Evolutionary conservation across 1,140 invertebrate genomes (phyloP).

Genomic region (Lerema accius): DNA sequence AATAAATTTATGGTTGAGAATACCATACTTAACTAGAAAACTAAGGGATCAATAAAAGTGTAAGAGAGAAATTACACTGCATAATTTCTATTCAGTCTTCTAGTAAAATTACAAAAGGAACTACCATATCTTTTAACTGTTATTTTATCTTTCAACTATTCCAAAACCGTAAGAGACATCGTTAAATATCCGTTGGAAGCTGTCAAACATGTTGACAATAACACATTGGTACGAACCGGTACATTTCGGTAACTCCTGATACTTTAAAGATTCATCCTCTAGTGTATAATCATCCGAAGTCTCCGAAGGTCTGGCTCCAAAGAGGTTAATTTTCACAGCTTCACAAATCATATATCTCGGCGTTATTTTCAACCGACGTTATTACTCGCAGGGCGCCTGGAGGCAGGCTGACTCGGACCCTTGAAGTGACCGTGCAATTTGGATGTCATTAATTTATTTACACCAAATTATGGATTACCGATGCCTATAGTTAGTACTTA

Average conservation of each 20-base stretch:
- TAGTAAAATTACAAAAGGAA: no score
- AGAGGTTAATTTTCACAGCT: slow-evolving; percentile 27
- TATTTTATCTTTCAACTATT: no score
- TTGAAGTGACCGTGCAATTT: slow-evolving; percentile 11
- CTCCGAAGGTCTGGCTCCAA: slow-evolving; percentile 12
- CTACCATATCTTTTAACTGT: no score
- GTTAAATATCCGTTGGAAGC: not conserved
- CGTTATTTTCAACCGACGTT: slow-evolving; percentile 17
- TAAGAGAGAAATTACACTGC: no score
- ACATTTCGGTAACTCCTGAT: not conserved
- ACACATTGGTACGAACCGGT: not conserved
- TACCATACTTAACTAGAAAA: no score
- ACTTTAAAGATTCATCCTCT: slow-evolving; percentile 1
- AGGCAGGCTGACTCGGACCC: slow-evolving; percentile 16
- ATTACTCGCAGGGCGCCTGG: not conserved
- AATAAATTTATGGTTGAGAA: no score
- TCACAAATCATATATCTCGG: slow-evolving; percentile 17
- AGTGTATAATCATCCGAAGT: slow-evolving; percentile 3
- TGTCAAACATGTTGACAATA: not conserved
- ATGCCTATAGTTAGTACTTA: no score
- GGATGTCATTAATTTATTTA: slow-evolving; percentile 24
- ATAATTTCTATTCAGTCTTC: no score
- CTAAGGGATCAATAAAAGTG: no score
- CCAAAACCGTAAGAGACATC: no score
- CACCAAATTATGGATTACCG: not conserved